Base-by-base conservation (phyloP, 2,797 vertebrate species). In the Oryzias sinensis region DNA sequence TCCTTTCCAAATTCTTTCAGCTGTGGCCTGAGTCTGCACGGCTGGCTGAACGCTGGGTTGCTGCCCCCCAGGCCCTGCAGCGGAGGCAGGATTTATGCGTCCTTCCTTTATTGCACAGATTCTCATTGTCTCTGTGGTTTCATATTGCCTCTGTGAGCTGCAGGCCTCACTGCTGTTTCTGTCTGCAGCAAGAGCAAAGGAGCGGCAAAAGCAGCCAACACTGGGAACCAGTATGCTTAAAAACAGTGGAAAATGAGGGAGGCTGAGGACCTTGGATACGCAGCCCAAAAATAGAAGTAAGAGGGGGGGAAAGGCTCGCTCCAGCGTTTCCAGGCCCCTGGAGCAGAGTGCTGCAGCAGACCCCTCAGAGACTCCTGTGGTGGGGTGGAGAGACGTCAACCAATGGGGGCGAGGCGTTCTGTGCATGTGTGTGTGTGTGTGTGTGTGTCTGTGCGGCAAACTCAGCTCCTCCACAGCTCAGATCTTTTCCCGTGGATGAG, bases 281-380 rank as follows among this genome's bases (percentile, higher is more conserved):
- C 74, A 81, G 65, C 77, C 87, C 86, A 89, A 87, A 90, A 92
- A 91, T 91, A 89, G 87, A 91, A 87, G 76, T 78, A 75, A 69
- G 87, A n/a, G 40, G 29, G 29, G 53, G 40, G 56, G 17, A 71
- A 87, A 83, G 63, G 68, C 82, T 86, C 80, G 80, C 87, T 90
- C 84, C 72, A 87, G 89, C 80, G 53, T 90, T 90, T 90, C 83
- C 85, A 90, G 88, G 87, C 83, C 86, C 82, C 86, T 84, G 78
- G 86, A 91, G 88, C 86, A 81, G 76, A 84, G 81, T 76, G 65
- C 87, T 91, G 87, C 89, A 91, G 89, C 83, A 91, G 88, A 88
- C 89, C 89, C 86, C 86, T 87, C 82, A 77, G 91, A 91, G 84
- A 88, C 82, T 89, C 83, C 72, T 59, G 83, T 70, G 85, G 83